Evolutionary conservation across 2,113 vertebrate genomes (phyloP), one percentile per base, ranked within the genome.

Genomic region (Chloebia gouldiae): DNA sequence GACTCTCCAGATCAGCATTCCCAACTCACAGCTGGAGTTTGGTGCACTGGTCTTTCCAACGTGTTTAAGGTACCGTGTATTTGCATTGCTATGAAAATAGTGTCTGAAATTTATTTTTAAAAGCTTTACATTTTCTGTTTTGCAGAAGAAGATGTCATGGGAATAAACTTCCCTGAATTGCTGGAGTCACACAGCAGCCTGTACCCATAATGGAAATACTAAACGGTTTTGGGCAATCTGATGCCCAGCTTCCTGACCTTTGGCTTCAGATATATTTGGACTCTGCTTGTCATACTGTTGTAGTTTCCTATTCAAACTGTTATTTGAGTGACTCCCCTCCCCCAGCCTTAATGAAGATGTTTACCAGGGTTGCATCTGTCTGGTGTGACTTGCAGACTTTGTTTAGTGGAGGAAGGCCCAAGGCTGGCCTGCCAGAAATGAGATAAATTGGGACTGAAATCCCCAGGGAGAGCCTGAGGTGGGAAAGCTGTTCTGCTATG

Each of bases 381-480:
- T 72, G 71, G 88, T 66, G 63, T 73, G 71, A 93, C 92, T 94
- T 65, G 39, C 45, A 88, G 94, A 13, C 68, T 86, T 83, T 87
- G 79, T 90, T 90, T 77, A n/a, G 86, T 39, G 75, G 85, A 96
- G 84, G 82, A 93, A 94, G 92, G 78, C 92, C 92, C 94, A 94
- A 65, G 89, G 70, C 82, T 95, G 93, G 76, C 86, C 92, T 88
- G 83, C 85, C 91, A 95, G 81, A 90, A 78, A 84, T 85, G 86
- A 84, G 94, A 94, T 93, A 96, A 97, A 96, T 71, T 84, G 94
- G 90, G 82, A 96, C 54, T 96, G 88, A 97, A 96, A 88, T 88
- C 89, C 81, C 57, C 73, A 42, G 81, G 89, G 93, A 88, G 90
- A 97, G 81, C 90, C 89, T 83, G 87, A 91, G 92, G 90, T 97